Percentiles rank a stretch among this genome's conserved stretches.
Conservation (phyloP, 2,113 vertebrate genomes). For the Plecotus auritus region DNA sequence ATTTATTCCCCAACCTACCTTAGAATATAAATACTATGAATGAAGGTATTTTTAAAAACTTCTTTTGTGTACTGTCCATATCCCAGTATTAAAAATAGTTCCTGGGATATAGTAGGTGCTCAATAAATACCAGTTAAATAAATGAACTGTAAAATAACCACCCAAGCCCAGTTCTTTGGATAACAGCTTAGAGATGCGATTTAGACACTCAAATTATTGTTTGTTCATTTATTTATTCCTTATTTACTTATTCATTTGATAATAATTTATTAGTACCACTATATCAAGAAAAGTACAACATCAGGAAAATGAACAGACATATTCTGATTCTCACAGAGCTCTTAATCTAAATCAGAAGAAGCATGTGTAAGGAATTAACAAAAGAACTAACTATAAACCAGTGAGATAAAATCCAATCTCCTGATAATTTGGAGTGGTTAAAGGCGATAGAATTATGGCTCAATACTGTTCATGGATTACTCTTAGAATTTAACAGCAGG, state of each 20-base stretch:
- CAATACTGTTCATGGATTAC: neutral
- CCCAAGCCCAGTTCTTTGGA: neutral
- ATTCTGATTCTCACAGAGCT: neutral
- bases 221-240: neutral
- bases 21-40: neutral
- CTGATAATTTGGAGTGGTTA: neutral
- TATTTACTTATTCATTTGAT: neutral
- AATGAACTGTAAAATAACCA: neutral
- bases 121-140: neutral
- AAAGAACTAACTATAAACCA: neutral
- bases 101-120: neutral
- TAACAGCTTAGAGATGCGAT: neutral
- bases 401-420: neutral
- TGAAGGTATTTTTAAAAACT: neutral
- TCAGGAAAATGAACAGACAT: neutral
- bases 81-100: neutral
- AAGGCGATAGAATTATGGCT: neutral
- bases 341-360: neutral
- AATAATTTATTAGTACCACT: neutral
- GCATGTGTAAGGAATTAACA: neutral
- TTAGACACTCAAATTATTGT: neutral
- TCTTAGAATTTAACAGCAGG: neutral
- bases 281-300: neutral
- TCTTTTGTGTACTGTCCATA: neutral
- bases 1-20: neutral